Evolutionary conservation across 2,888 invertebrate species (phyloP), one percentile per base, ranked within the genome.

Genomic region (Mongoloraphidia duomilia): DNA sequence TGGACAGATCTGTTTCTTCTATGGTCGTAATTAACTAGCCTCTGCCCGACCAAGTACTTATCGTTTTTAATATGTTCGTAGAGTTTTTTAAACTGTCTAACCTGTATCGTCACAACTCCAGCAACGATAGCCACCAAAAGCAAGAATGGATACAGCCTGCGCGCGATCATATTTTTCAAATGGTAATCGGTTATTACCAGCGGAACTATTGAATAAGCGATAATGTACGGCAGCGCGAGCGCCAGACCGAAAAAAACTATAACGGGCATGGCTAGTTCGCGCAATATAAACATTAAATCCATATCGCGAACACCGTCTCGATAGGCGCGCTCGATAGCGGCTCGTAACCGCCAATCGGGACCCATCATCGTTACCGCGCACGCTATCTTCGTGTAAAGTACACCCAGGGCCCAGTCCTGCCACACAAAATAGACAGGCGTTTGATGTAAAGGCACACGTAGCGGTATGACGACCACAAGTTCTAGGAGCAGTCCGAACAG

Each of bases 1-100:
- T 56, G 53, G 61, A 68, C 69, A 46, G 65, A 56, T 60, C 80
- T 83, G 56, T 79, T 78, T 58, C 80, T 74, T 56, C 84, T 75
- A 63, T 88, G 87, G 65, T 97, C 93, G 71, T 97, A 98, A 73
- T 98, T 98, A 34, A 97, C 96, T 56, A 98, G 76, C 56, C 95
- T 76, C 61, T 94, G 89, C 0, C 97, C 97, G 11, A 98, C 96
- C 44, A 97, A 77, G 71, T 97, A 96, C 72, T 96, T 97, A 71
- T 97, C 97, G 70, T 98, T 97, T 71, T 96, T 95, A 63, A 98
- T 98, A 69, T 95, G 95, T 65, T 96, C 92, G 67, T 96, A 96
- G 13, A 98, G 72, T 61, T 91, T 88, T 61, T 82, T 83, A 71
- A 98, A 92, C 65, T 97, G 96, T 49, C 86, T 80, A 50, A 94